phyloP scores from a whole-genome alignment of 2,113 vertebrate genomes.

The Antechinus flavipes region DNA sequence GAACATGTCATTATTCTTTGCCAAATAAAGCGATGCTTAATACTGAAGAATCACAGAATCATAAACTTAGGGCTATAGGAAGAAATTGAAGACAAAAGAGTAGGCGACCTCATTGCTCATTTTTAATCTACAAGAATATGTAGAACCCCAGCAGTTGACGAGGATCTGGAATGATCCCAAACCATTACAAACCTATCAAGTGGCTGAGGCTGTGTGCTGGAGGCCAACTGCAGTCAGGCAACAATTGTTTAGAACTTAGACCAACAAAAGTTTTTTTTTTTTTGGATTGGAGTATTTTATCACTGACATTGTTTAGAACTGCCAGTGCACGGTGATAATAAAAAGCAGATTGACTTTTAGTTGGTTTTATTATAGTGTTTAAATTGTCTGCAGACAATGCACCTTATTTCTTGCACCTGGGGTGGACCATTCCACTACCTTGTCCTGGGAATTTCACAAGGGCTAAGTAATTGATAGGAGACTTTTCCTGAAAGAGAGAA shows the following conservation, averaged over 20 bases:
- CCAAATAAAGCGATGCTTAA: background rate
- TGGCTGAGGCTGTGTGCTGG: background rate
- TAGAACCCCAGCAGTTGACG: background rate
- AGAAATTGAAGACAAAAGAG: background rate
- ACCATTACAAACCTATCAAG: background rate
- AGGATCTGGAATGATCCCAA: background rate
- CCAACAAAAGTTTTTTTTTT: background rate
- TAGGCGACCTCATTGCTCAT: background rate
- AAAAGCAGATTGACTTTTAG: background rate
- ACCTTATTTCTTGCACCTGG: background rate
- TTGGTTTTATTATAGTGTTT: background rate
- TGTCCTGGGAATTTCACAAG: background rate
- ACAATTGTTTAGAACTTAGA: background rate
- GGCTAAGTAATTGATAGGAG: background rate
- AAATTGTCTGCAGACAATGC: background rate
- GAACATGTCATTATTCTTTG: background rate
- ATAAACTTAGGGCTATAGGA: background rate
- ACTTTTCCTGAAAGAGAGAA: background rate
- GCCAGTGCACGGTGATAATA: background rate
- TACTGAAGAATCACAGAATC: background rate
- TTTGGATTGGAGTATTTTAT: background rate
- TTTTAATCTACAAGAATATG: background rate
- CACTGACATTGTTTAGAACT: background rate
- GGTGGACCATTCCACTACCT: background rate
- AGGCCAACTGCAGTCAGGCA: background rate